Conservation (phyloP, 2,797 vertebrate genomes). For the Nannoperca obscura region DNA sequence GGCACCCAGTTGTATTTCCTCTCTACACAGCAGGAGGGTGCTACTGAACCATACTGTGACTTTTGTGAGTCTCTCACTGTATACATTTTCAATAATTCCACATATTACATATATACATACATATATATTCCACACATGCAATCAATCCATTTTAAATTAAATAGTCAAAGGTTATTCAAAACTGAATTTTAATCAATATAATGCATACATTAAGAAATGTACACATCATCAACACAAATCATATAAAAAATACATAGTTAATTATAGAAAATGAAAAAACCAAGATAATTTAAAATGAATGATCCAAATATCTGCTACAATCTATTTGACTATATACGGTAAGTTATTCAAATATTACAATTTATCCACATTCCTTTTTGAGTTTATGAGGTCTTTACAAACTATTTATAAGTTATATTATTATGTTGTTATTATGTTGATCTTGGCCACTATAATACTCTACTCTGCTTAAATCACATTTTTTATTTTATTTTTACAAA, state of each 20-base stretch:
- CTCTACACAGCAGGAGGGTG: slow-evolving; percentile 36
- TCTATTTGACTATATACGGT: slow-evolving; percentile 28
- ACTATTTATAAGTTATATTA: slow-evolving; percentile 3
- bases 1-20: slow-evolving; percentile 14
- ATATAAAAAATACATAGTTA: slow-evolving; percentile 8
- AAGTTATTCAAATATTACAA: slow-evolving; percentile 34
- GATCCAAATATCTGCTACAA: background rate
- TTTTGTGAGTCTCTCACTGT: background rate
- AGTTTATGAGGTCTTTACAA: background rate
- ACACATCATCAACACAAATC: slow-evolving; percentile 39
- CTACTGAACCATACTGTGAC: background rate
- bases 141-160: background rate
- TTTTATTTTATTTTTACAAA: background rate
- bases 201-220: slow-evolving; percentile 25
- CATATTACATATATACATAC: too few species aligned
- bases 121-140: too few species aligned
- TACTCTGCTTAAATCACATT: too few species aligned
- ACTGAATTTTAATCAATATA: slow-evolving; percentile 44
- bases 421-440: background rate
- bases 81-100: background rate
- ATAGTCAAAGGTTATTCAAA: background rate
- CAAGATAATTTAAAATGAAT: slow-evolving; percentile 1
- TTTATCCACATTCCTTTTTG: slow-evolving; percentile 21
- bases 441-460: too few species aligned
- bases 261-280: slow-evolving; percentile 17